phyloP scores from a whole-genome alignment of 2,888 invertebrate genomes.

The Pyrrhia umbra region DNA sequence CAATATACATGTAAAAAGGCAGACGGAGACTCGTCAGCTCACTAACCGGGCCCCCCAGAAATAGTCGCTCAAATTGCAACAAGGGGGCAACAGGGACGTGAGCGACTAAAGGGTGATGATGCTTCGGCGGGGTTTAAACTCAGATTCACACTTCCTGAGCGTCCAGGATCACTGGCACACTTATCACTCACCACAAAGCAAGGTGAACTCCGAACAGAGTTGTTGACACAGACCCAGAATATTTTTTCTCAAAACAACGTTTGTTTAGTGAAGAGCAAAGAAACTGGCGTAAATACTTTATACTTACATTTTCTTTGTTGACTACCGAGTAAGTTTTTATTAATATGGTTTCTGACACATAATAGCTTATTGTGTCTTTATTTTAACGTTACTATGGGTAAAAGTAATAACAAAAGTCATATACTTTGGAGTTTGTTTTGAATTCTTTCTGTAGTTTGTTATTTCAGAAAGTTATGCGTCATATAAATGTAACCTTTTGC shows the following conservation, averaged over 20 bases:
- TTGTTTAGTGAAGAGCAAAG: background rate
- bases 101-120: no score
- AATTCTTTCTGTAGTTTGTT: background rate
- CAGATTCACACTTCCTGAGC: no score
- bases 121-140: no score
- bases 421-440: background rate
- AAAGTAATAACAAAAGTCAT: background rate
- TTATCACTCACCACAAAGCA: no score
- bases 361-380: background rate
- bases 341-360: background rate
- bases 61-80: no score
- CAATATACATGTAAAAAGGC: no score
- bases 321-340: background rate
- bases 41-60: no score
- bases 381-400: background rate
- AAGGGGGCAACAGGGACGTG: no score
- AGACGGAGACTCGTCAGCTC: no score
- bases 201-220: no score
- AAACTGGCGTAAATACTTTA: background rate
- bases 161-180: no score
- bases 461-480: background rate
- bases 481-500: background rate
- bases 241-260: background rate
- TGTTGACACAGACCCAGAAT: no score
- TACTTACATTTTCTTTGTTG: background rate